Base-by-base conservation (phyloP, 2,888 invertebrate genomes). In the Rhamnusium bicolor region DNA sequence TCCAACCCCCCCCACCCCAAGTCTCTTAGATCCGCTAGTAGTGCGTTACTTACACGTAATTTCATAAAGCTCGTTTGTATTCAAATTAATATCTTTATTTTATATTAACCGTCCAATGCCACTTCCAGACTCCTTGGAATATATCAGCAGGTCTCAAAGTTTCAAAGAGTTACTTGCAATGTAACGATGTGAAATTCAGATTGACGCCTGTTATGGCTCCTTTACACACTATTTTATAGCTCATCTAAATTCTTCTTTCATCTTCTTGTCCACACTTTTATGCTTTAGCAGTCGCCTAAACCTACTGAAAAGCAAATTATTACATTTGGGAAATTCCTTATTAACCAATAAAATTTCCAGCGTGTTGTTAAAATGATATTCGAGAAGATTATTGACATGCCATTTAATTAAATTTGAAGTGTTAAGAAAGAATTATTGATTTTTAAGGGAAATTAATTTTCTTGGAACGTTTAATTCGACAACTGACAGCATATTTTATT, bases 241-340 rank as follows among this genome's bases (percentile, higher is more conserved):
- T 19, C 19, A 65, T 66, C 46, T 60, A 12, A 29, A 24, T 65
- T 29, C 47, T 56, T 27, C 56, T 63, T 63, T 70, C n/a, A 61
- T 70, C 47, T 49, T 60, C 49, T 69, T 67, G 51, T 72, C 62
- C 56, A 69, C 53, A 53, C 53, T 69, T 68, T 72, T 8, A 56
- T 56, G n/a, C 16, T 56, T 19, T 12, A 8, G 12, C 40, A 14
- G 6, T 29, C 32, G 8, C 19, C 60, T n/a, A 16, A 14, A 0
- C 32, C 14, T 40, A 32, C 5, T 60, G 18, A 40, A 60, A 27
- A 29, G 7, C 32, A 29, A n/a, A 60, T 60, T 40, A 40, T 32
- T 8, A 60, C 18, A 14, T n/a, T 58, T 58, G 12, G 27, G n/a
- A 7, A 40, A 2, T 40, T 40, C 18, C 58, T 60, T 40, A 56